phyloP scores from a whole-genome alignment of 2,797 vertebrate species.

The Aeoliscus strigatus region DNA sequence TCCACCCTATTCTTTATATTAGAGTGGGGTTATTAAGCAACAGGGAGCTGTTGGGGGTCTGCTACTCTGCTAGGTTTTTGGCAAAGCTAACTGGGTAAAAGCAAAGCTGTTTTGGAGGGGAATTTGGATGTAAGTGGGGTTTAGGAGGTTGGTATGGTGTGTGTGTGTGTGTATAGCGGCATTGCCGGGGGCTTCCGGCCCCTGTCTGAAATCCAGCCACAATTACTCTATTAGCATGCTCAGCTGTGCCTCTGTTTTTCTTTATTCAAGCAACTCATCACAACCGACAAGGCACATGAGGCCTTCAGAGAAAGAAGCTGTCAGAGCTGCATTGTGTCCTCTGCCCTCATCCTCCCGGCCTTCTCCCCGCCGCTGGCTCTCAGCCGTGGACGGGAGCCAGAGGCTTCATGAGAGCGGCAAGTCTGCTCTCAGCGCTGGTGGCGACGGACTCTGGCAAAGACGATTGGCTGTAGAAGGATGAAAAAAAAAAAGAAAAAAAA shows the following conservation, averaged over 20 bases:
- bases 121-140: conserved; percentile 17
- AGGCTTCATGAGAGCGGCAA: conserved; percentile 56
- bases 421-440: conserved; percentile 44
- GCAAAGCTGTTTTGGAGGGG: background rate
- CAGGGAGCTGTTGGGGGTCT: conserved; percentile 18
- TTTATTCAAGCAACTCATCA: conserved; percentile 63
- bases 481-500: too few species aligned
- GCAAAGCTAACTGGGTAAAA: conserved; percentile 27
- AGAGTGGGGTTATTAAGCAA: conserved; percentile 25
- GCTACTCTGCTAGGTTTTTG: conserved; percentile 38
- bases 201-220: conserved; percentile 55
- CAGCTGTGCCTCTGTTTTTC: conserved; percentile 65
- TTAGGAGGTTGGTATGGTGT: conserved; percentile 8
- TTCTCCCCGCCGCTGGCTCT: conserved; percentile 49
- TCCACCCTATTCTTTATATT: conserved; percentile 26
- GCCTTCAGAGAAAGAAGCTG: conserved; percentile 63
- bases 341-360: conserved; percentile 35
- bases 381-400: conserved; percentile 43
- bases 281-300: conserved; percentile 66
- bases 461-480: conserved; percentile 16
- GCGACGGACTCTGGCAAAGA: conserved; percentile 49
- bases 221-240: conserved; percentile 74
- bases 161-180: conserved; percentile 15
- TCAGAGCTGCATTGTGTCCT: conserved; percentile 63
- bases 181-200: conserved; percentile 39